Base-by-base conservation (phyloP, 2,888 invertebrate genomes). In the Lasioglossum marginatum region DNA sequence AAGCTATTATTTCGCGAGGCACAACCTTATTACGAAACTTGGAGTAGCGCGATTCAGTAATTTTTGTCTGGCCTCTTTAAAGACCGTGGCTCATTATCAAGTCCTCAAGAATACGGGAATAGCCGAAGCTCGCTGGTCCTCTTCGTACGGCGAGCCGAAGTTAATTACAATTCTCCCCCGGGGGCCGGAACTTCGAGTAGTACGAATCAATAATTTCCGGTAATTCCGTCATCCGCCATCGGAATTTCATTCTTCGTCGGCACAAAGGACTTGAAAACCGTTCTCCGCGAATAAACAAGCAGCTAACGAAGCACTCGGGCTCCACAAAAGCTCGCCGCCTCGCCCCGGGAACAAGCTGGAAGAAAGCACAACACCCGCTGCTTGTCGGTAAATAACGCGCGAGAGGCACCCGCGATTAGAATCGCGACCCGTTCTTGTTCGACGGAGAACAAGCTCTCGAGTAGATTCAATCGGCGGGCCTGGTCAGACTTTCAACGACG, bases 161-260 rank as follows among this genome's bases (percentile, higher is more conserved):
- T 72, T 72, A 72, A 72, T 72, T 48, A 72, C 48, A 31, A 72
- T 19, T 31, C 72, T 48, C 72, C 72, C 48, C 40, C 19, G 16
- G 43, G 12, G 27, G 68, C 66, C 31, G 48, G 72, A 72, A 31
- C 72, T 31, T 37, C 52, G 27, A 84, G 84, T 75, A 43, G 63
- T 14, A 23, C 74, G 45, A 77, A 60, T 82, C 84, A 84, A 82
- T 77, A 74, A 84, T 77, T 52, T 34, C 37, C 10, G 14, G 48
- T 40, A 23, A 34, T n/a, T 45, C 71, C 52, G 77, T 45, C 48
- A 73, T 70, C 70, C 52, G 77, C 37, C 43, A 63, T n/a, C 45
- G 72, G 66, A 82, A 68, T 77, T 73, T 77, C 83, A 45, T 82
- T 83, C 72, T 45, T 16, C 37, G 10, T 45, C 57, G 34, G 23